phyloP scores from a whole-genome alignment of 2,797 vertebrate species.

The Peromyscus attwateri region DNA sequence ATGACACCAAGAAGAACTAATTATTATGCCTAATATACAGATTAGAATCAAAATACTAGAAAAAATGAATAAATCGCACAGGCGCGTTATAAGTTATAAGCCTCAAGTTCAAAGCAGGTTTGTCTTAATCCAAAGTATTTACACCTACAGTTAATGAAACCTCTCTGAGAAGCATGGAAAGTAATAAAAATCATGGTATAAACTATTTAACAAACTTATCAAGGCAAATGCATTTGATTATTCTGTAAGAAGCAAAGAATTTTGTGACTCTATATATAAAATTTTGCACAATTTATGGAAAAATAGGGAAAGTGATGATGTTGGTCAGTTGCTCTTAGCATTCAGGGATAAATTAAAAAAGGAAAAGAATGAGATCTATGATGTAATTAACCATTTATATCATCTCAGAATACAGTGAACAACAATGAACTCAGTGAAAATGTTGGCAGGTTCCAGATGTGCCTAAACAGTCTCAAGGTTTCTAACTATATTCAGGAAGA shows the following conservation, averaged over 20 bases:
- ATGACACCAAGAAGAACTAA: conserved; percentile 1
- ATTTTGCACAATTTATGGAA: neutral
- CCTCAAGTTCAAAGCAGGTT: neutral
- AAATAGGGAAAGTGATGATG: neutral
- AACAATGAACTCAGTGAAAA: neutral
- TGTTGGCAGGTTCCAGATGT: neutral
- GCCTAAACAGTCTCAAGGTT: neutral
- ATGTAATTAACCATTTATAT: neutral
- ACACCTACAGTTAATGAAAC: neutral
- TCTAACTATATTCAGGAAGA: neutral
- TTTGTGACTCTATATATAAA: neutral
- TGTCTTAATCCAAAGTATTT: neutral
- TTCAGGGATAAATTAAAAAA: neutral
- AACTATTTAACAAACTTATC: neutral
- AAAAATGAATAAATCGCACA: neutral
- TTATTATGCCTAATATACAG: conserved; percentile 15
- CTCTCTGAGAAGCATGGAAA: neutral
- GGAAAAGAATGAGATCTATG: neutral
- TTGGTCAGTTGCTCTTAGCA: neutral
- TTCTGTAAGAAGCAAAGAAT: neutral
- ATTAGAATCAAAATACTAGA: neutral
- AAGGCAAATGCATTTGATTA: neutral
- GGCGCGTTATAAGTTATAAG: neutral
- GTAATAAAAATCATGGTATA: neutral
- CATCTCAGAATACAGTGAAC: neutral